These are phyloP conservation scores for Triops longicaudatus DNA, from an alignment of 1,140 invertebrate genomes.

Conservation along the genomic window DNA sequence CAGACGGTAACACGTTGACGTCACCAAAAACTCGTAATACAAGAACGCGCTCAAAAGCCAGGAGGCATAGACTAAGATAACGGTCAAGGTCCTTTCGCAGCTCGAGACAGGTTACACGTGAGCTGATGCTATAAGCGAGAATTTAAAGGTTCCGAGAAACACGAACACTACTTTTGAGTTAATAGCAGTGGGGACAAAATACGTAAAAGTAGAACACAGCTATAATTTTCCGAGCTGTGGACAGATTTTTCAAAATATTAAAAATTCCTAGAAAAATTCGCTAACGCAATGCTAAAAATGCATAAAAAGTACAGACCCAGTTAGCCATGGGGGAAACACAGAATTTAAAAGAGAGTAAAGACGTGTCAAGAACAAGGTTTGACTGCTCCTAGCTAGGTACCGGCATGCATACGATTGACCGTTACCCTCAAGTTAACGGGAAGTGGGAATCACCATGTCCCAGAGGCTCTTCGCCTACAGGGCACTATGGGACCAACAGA, in stretches of 20 bases:
- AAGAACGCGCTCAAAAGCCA: background rate
- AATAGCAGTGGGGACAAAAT: background rate
- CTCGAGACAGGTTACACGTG: background rate
- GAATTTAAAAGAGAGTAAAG: background rate
- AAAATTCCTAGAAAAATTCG: too few relatives aligned
- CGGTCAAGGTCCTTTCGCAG: background rate
- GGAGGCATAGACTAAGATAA: background rate
- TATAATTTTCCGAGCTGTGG: too few relatives aligned
- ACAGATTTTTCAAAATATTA: too few relatives aligned
- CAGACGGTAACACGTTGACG: background rate
- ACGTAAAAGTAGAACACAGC: too few relatives aligned
- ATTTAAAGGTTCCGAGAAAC: background rate
- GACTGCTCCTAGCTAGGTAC: background rate
- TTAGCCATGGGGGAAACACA: background rate
- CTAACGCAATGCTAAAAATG: background rate
- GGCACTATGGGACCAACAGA: background rate
- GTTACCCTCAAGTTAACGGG: slow-evolving; percentile 1
- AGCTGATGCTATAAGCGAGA: background rate
- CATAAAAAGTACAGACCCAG: background rate
- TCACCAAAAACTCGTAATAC: background rate
- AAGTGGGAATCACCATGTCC: background rate
- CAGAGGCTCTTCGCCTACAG: background rate
- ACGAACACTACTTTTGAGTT: background rate
- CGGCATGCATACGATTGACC: slow-evolving; percentile 11
- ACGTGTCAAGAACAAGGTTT: background rate